Evolutionary conservation across 2,888 invertebrate genomes (phyloP), one percentile per base, ranked within the genome.

Genomic region (Ichneumoninae sp.): DNA sequence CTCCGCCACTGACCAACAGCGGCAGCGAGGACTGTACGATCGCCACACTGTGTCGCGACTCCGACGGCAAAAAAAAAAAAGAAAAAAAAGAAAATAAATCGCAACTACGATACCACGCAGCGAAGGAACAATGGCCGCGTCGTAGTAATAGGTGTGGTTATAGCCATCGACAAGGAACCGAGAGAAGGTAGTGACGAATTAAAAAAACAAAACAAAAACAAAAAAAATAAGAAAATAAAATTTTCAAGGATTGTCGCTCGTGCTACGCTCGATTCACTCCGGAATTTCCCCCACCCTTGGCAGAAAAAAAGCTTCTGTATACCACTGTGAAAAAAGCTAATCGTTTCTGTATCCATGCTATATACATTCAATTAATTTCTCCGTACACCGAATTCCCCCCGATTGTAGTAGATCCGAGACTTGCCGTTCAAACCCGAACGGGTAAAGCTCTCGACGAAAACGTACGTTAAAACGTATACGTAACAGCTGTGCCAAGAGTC

Each of bases 61-160:
- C 30, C 26, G 26, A 54, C 47, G 26, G 26, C 26, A 68, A 68
- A 57, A 57, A 60, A 33, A 2, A 40, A 40, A 40, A 10, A 8
- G 40, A 40, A 40, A 40, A 52, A 69, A 69, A 40, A 19, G 3
- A 30, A 30, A 19, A 52, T 19, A 44, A 57, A 77, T 69, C 69
- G 30, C 52, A 19, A 79, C 33, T 65, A 26, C 74, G 50, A 69
- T 60, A 62, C 13, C 68, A 72, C 52, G 72, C 36, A 57, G 60
- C 62, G 52, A 60, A 70, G 62, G 78, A 84, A 82, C 80, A 84
- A 84, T 84, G 84, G 84, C 82, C 71, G 77, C 68, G 77, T 75
- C 75, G 82, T 70, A 68, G 47, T 66, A 47, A 76, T 83, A 84
- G 82, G 82, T 82, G 82, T 78, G 82, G 84, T 84, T 84, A 54